Conservation (phyloP, 2,797 vertebrate species). For the Cirrhinus mrigala region DNA sequence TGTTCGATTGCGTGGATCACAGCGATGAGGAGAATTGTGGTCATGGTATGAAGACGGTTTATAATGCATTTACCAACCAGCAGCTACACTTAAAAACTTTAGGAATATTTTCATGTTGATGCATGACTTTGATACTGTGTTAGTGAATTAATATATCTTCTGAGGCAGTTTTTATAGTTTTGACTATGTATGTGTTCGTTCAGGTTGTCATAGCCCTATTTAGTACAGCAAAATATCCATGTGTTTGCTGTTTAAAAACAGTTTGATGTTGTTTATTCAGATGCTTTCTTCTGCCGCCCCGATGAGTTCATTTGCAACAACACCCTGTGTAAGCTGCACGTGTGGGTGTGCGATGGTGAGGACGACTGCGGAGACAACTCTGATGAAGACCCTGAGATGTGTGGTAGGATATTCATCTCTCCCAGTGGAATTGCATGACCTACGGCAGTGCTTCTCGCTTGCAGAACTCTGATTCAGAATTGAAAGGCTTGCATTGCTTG, state of each 20-base stretch:
- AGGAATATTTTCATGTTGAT: no score
- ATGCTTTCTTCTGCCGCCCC: slow-evolving; percentile 89
- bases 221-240: background rate
- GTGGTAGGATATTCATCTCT: slow-evolving; percentile 80
- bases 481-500: background rate
- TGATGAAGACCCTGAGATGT: slow-evolving; percentile 92
- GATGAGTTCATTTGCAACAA: slow-evolving; percentile 99
- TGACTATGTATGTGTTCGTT: background rate
- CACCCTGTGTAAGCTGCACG: slow-evolving; percentile 94
- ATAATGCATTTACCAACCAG: background rate
- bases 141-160: background rate
- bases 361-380: slow-evolving; percentile 99
- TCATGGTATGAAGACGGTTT: slow-evolving; percentile 74
- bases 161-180: background rate
- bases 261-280: slow-evolving; percentile 74
- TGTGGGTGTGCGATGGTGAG: slow-evolving; percentile 97
- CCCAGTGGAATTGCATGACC: slow-evolving; percentile 7
- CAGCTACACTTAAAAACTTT: background rate
- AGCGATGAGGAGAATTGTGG: slow-evolving; percentile 94
- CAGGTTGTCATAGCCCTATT: background rate
- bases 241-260: background rate
- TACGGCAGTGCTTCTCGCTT: background rate
- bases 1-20: slow-evolving; percentile 94
- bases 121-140: background rate
- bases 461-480: background rate